These are phyloP conservation scores for Pseudorhombus dupliciocellatus DNA, from an alignment of 2,113 vertebrate species.

Conservation along the genomic window DNA sequence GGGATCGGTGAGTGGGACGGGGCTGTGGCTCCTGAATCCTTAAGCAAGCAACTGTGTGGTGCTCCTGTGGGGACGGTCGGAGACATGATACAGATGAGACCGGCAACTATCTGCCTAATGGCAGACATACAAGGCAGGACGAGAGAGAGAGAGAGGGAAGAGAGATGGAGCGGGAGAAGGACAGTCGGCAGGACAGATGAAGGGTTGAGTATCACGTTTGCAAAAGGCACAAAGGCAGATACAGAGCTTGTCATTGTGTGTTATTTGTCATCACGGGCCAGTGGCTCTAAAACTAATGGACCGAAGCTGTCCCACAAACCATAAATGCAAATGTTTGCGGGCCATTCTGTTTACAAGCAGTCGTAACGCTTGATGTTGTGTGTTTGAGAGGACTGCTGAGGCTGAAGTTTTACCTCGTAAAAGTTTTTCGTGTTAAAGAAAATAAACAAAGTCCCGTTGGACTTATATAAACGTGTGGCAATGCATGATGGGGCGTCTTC, in stretches of 20 bases:
- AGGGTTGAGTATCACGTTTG: slow-evolving; percentile 59
- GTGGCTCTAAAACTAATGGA: slow-evolving; percentile 45
- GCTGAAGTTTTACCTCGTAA: slow-evolving; percentile 27
- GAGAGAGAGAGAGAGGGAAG: slow-evolving; percentile 26
- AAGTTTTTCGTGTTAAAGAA: slow-evolving; percentile 15
- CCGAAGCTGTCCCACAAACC: slow-evolving; percentile 42
- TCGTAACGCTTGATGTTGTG: slow-evolving; percentile 38
- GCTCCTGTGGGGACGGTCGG: slow-evolving; percentile 76
- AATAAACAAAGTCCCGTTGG: slow-evolving; percentile 4
- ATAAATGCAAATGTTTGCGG: slow-evolving; percentile 40
- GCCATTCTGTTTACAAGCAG: slow-evolving; percentile 32
- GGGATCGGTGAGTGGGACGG: slow-evolving; percentile 69
- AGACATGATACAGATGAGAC: slow-evolving; percentile 81
- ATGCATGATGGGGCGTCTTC: not conserved
- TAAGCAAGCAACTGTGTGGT: slow-evolving; percentile 78
- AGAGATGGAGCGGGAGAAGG: slow-evolving; percentile 32
- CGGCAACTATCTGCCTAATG: slow-evolving; percentile 78
- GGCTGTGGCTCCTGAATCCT: slow-evolving; percentile 80
- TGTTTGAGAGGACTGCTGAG: slow-evolving; percentile 21
- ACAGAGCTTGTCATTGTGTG: slow-evolving; percentile 29
- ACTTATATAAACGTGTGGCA: not conserved
- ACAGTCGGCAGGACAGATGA: slow-evolving; percentile 63
- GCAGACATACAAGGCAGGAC: slow-evolving; percentile 73
- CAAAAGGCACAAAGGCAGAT: slow-evolving; percentile 60
- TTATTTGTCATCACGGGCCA: slow-evolving; percentile 57